Evolutionary conservation across 2,888 invertebrate species (phyloP), one percentile per base, ranked within the genome.

Genomic region (Drosophila emarginata): DNA sequence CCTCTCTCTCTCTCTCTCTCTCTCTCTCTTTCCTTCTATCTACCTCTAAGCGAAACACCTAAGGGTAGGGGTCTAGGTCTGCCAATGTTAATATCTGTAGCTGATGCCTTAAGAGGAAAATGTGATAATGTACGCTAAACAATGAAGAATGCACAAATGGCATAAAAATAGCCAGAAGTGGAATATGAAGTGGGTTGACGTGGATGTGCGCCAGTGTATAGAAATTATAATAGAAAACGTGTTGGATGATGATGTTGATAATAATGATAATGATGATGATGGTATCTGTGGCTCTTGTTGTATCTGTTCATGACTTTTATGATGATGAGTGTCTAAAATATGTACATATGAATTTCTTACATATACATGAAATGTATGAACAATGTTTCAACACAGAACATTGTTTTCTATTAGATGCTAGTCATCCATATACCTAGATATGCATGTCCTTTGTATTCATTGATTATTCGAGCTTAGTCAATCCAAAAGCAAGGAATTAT

Each of bases 21-120:
- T 50, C 61, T 54, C 54, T 11, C 37, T 5, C 9, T 32, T 9
- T 9, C 9, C 32, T 2, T 9, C 32, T 32, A 7, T 32, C 2
- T 9, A 32, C 32, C 11, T 9, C 32, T 32, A 7, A 15, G 23
- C 52, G 15, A 15, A 7, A 53, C 40, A 15, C 6, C 23, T 37
- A 14, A 36, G 40, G 4, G 12, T 14, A 40, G 26, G 74, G 72
- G 70, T 52, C 62, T 57, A 54, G 28, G 54, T 69, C 56, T 70
- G 71, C 74, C 70, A 67, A 61, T 71, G 65, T 74, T 88, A 77
- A 65, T 71, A 77, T 80, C 81, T 81, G 76, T 65, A 45, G 59
- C 67, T 87, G 85, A 78, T 80, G 83, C 72, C 77, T 85, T 87
- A 77, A 87, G 86, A 85, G 87, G 72, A 77, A 88, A 84, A 87